A percentile compares a stretch with the other conserved stretches of the same genome.
phyloP scores from a whole-genome alignment of 1,140 invertebrate species.

The Nixonia krombeini region DNA sequence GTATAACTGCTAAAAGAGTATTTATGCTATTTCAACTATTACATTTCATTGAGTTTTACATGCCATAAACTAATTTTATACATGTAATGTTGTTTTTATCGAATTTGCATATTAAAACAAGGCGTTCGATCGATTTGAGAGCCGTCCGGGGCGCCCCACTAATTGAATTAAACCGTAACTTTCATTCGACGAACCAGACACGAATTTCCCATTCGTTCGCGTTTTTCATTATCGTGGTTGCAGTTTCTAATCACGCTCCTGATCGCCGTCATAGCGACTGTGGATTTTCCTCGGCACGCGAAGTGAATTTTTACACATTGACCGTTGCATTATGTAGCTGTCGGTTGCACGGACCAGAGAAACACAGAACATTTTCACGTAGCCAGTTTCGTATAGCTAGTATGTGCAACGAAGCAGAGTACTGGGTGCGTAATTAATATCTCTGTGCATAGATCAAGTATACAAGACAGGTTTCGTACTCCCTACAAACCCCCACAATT shows the following conservation, averaged over 20 bases:
- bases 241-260: constrained; percentile 48
- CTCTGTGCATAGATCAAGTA: constrained; percentile 27
- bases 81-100: too few relatives aligned
- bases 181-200: constrained; percentile 32
- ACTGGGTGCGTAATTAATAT: constrained; percentile 47
- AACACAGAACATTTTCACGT: constrained; percentile 44
- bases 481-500: constrained; percentile 8
- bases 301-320: constrained; percentile 45
- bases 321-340: constrained; percentile 33
- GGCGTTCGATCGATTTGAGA: too few relatives aligned
- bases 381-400: constrained; percentile 23
- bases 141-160: constrained; percentile 15
- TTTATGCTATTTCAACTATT: too few relatives aligned
- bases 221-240: constrained; percentile 45
- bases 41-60: too few relatives aligned
- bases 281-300: constrained; percentile 40
- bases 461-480: constrained; percentile 40
- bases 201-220: constrained; percentile 42
- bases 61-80: too few relatives aligned
- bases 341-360: constrained; percentile 31
- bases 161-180: constrained; percentile 38
- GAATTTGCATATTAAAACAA: too few relatives aligned
- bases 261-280: constrained; percentile 40
- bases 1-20: too few relatives aligned
- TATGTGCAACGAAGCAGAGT: constrained; percentile 40